Base-by-base conservation (phyloP, 1,140 invertebrate genomes). In the Rhysida immarginata region DNA sequence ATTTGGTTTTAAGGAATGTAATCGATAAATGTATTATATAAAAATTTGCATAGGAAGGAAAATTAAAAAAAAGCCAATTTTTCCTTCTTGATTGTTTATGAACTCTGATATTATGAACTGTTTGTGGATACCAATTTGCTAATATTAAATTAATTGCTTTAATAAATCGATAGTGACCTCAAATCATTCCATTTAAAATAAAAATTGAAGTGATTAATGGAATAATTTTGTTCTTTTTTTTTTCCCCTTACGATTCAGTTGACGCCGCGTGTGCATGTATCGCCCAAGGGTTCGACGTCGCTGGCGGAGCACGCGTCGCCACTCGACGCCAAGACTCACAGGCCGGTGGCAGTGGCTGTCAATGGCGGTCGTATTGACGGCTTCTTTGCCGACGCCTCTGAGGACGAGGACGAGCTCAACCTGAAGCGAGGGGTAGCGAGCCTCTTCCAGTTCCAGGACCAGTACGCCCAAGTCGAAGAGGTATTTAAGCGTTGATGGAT, bases 371-470 rank as follows among this genome's bases (percentile, higher is more conserved):
- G 20, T 26, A 26, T 51, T 11, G 21, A 11, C 3, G 13, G 26
- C 2, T 26, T 51, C 13, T 51, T 26, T 27, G 24, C 24, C 3
- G 26, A 21, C 13, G 16, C 3, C 3, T 11, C 24, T 5, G 49
- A 51, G 20, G 49, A 51, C 8, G 26, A 26, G 20, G 49, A 51
- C 26, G 11, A 26, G 13, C 24, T 51, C 13, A 51, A 51, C 26
- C 26, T 51, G 2, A 51, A 51, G 26, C 3, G 49, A 51, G 49
- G 49, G 14, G 11, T 51, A n/a, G 49, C 21, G 23, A 51, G 49
- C 20, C 26, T 51, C 13, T 26, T 46, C 23, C 44, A 46, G 20
- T 23, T 51, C 13, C 49, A 51, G 26, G 13, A 26, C 3, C 3
- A 26, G 13, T 26, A 25, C 14, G 49, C 8, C 5, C 5, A 51